Evolutionary conservation across 2,888 invertebrate genomes (phyloP).

Genomic region (Tillus elongatus): DNA sequence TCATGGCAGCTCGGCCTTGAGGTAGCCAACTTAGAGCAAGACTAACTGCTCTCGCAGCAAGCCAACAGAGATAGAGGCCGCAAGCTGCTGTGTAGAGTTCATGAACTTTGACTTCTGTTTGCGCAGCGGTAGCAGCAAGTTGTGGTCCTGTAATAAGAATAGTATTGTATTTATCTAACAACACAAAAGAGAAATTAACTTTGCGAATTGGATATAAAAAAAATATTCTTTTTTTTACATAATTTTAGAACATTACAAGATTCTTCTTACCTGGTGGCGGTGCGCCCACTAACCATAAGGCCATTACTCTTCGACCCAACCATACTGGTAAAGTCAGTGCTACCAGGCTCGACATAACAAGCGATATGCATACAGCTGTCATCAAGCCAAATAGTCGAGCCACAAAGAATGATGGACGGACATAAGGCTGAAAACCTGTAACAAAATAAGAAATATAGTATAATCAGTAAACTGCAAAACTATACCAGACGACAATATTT

Average conservation of each 20-base stretch:
- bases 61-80: slow-evolving; percentile 92
- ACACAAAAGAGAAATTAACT: too few relatives aligned
- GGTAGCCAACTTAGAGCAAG: slow-evolving; percentile 82
- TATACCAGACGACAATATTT: too few relatives aligned
- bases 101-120: slow-evolving; percentile 61
- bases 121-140: slow-evolving; percentile 23
- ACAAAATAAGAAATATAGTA: slow-evolving; percentile 11
- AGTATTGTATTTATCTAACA: too few relatives aligned
- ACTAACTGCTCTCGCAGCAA: slow-evolving; percentile 72
- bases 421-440: slow-evolving; percentile 81
- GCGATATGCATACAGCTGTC: slow-evolving; percentile 69
- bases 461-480: too few relatives aligned
- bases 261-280: slow-evolving; percentile 38
- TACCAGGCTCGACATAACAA: slow-evolving; percentile 74
- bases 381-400: slow-evolving; percentile 60
- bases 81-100: slow-evolving; percentile 94
- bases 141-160: too few relatives aligned
- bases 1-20: slow-evolving; percentile 70
- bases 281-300: slow-evolving; percentile 66
- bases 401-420: slow-evolving; percentile 74
- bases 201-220: too few relatives aligned
- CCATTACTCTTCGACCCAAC: slow-evolving; percentile 81
- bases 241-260: too few relatives aligned
- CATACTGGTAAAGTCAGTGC: slow-evolving; percentile 86
- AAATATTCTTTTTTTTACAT: too few relatives aligned